Conservation (phyloP, 37 sponge, comb jelly and placozoan species). For the Crambe crambe region DNA sequence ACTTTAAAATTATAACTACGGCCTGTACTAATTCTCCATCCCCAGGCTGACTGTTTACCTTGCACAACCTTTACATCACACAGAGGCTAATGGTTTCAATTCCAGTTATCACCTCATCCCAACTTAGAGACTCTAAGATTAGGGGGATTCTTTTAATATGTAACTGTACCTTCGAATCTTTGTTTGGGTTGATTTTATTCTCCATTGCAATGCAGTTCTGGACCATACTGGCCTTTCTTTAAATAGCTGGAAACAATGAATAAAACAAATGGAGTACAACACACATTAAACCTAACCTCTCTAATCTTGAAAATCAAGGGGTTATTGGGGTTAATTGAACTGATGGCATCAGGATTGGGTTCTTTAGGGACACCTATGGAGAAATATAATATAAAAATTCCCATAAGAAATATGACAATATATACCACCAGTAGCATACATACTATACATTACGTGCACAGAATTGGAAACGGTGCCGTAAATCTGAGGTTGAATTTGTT, state of each 20-base stretch:
- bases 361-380: slow-evolving; percentile 41
- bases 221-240: slow-evolving; percentile 88
- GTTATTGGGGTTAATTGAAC: background rate
- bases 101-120: too few relatives aligned
- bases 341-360: slow-evolving; percentile 38
- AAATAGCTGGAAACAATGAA: slow-evolving; percentile 63
- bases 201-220: slow-evolving; percentile 50
- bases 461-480: too few relatives aligned
- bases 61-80: background rate
- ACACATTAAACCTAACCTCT: slow-evolving; percentile 2
- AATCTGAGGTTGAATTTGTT: too few relatives aligned
- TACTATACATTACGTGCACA: too few relatives aligned
- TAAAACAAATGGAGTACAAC: background rate
- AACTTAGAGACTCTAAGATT: too few relatives aligned
- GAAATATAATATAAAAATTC: background rate
- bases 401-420: too few relatives aligned
- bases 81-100: too few relatives aligned
- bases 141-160: too few relatives aligned
- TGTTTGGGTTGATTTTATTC: slow-evolving; percentile 3
- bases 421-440: too few relatives aligned
- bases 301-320: slow-evolving; percentile 22
- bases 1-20: too few relatives aligned
- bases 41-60: too few relatives aligned
- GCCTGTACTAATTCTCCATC: too few relatives aligned
- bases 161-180: slow-evolving; percentile 40